phyloP scores from a whole-genome alignment of 2,797 vertebrate species.

The Anomalospiza imberbis region DNA sequence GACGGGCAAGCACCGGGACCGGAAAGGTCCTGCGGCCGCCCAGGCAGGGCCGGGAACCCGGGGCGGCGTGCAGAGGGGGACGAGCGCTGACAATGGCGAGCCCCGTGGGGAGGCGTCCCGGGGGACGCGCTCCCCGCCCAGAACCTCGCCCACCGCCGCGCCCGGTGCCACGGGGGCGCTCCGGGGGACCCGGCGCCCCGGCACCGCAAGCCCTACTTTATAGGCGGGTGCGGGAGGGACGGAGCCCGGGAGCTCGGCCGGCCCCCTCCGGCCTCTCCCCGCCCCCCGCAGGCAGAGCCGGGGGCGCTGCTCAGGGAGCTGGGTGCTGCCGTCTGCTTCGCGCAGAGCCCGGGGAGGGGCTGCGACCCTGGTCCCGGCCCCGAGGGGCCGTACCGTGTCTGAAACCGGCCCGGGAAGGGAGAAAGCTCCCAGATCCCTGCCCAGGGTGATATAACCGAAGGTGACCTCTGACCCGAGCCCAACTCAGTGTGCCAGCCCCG shows the following conservation, averaged over 20 bases:
- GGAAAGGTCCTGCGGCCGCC: background rate
- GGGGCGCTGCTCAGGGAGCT: background rate
- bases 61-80: background rate
- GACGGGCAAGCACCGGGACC: background rate
- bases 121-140: background rate
- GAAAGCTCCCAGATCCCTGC: conserved; percentile 24
- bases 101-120: background rate
- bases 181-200: background rate
- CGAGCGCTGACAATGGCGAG: background rate
- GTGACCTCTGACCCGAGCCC: conserved; percentile 75
- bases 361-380: background rate
- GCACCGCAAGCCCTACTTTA: background rate
- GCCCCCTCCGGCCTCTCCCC: background rate
- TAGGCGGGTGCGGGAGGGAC: background rate
- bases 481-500: background rate
- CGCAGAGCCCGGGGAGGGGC: background rate
- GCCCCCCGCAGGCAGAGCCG: background rate
- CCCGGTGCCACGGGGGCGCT: background rate
- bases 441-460: conserved; percentile 2
- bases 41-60: background rate
- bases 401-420: background rate
- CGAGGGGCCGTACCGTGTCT: background rate
- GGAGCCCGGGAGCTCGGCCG: background rate
- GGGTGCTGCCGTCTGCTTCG: background rate
- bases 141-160: background rate